These are phyloP conservation scores for Decapterus maruadsi DNA, from an alignment of 2,797 vertebrate species.

Conservation along the genomic window DNA sequence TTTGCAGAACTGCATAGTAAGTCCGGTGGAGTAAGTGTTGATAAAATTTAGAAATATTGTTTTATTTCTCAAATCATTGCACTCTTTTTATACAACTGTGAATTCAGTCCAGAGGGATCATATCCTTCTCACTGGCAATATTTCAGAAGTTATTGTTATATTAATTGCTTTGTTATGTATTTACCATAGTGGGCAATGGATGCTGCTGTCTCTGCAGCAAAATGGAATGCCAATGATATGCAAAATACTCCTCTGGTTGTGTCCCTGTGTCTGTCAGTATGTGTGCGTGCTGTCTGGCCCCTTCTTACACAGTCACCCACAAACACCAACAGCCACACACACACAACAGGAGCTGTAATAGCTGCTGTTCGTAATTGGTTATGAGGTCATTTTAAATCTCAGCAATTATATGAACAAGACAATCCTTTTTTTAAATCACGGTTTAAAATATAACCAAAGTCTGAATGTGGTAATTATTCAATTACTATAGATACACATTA, in stretches of 20 bases:
- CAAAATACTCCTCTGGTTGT: slow-evolving; percentile 39
- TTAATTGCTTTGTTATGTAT: slow-evolving; percentile 47
- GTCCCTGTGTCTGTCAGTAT: slow-evolving; percentile 9
- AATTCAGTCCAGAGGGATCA: slow-evolving; percentile 33
- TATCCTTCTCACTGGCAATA: slow-evolving; percentile 21
- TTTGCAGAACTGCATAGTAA: slow-evolving; percentile 2
- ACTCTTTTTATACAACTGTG: slow-evolving; percentile 23
- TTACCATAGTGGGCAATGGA: slow-evolving; percentile 30
- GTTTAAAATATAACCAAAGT: slow-evolving; percentile 13
- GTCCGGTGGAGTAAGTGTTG: not conserved
- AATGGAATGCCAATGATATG: slow-evolving; percentile 50
- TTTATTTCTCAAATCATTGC: slow-evolving; percentile 23
- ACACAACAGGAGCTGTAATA: not conserved
- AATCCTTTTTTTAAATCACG: not conserved
- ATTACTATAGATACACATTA: too few species aligned
- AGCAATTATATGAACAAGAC: slow-evolving; percentile 10
- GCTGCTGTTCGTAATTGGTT: slow-evolving; percentile 20
- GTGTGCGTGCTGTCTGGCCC: slow-evolving; percentile 15
- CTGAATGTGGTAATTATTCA: not conserved
- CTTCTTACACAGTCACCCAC: not conserved
- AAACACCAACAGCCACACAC: not conserved
- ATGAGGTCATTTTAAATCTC: slow-evolving; percentile 16
- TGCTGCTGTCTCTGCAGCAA: slow-evolving; percentile 35
- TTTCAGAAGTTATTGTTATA: slow-evolving; percentile 30
- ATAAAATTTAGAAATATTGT: not conserved